Conservation (phyloP, 2,888 invertebrate genomes). For the Danaus chrysippus region DNA sequence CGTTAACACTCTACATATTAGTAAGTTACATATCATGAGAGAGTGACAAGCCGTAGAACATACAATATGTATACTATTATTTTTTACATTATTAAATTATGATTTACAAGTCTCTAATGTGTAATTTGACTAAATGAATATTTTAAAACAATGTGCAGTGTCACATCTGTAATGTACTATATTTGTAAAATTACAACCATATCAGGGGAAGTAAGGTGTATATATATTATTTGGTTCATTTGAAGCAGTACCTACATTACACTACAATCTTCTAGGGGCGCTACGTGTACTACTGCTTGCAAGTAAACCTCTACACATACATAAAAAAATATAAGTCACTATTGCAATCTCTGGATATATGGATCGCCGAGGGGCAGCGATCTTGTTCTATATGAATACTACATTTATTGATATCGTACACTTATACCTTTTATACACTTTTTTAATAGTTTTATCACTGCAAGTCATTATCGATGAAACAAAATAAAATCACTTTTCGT, state of each 20-base stretch:
- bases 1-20: slow-evolving; percentile 60
- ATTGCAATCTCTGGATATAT: slow-evolving; percentile 71
- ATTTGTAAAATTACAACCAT: slow-evolving; percentile 49
- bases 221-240: slow-evolving; percentile 41
- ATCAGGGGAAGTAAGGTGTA: slow-evolving; percentile 57
- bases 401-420: slow-evolving; percentile 57
- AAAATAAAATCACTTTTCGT: slow-evolving; percentile 77
- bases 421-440: slow-evolving; percentile 68
- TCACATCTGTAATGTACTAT: slow-evolving; percentile 41
- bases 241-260: slow-evolving; percentile 56
- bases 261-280: slow-evolving; percentile 47
- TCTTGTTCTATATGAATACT: slow-evolving; percentile 57
- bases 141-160: slow-evolving; percentile 52
- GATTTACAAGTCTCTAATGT: slow-evolving; percentile 44
- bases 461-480: slow-evolving; percentile 59
- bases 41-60: slow-evolving; percentile 64
- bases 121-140: slow-evolving; percentile 13
- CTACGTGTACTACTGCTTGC: slow-evolving; percentile 49
- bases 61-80: slow-evolving; percentile 48
- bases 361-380: slow-evolving; percentile 56
- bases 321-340: slow-evolving; percentile 74
- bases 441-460: slow-evolving; percentile 53
- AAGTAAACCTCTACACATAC: slow-evolving; percentile 48
- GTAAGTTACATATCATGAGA: slow-evolving; percentile 53
- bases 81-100: slow-evolving; percentile 53